Percentiles rank a stretch among this genome's conserved stretches.
phyloP scores from a whole-genome alignment of 1,140 invertebrate species.

The Leptinotarsa texana region DNA sequence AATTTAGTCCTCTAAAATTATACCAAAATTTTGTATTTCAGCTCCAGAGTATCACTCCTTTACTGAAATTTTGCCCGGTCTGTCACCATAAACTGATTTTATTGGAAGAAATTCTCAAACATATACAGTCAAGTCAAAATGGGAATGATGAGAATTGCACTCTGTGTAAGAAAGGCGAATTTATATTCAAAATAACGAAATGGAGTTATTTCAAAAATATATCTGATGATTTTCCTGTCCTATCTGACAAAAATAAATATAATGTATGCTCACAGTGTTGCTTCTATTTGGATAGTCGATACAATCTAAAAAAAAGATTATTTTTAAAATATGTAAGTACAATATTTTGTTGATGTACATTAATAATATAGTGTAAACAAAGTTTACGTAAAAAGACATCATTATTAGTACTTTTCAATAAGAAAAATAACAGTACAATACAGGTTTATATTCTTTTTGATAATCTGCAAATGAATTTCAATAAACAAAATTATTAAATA shows the following conservation, averaged over 20 bases:
- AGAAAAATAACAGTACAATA: no score
- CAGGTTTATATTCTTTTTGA: no score
- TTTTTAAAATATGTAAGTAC: neutral
- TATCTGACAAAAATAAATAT: neutral
- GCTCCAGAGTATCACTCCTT: neutral
- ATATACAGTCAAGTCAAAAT: neutral
- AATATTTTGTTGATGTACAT: no score
- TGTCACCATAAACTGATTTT: neutral
- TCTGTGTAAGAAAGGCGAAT: neutral
- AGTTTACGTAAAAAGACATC: no score
- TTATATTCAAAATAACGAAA: neutral
- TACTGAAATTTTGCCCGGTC: neutral
- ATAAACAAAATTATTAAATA: no score
- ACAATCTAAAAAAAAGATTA: neutral
- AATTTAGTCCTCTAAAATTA: no score
- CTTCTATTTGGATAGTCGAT: neutral
- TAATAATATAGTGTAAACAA: no score
- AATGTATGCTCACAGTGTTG: neutral
- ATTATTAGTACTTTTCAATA: no score
- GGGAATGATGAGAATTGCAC: neutral
- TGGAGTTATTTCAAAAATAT: neutral
- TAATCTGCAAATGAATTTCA: no score
- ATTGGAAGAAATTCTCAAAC: neutral
- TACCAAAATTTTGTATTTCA: neutral
- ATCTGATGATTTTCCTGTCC: neutral